Percentiles rank a stretch among this genome's conserved stretches.
Evolutionary conservation across 2,888 invertebrate genomes (phyloP).

Genomic region (Epirrhoe tristata): DNA sequence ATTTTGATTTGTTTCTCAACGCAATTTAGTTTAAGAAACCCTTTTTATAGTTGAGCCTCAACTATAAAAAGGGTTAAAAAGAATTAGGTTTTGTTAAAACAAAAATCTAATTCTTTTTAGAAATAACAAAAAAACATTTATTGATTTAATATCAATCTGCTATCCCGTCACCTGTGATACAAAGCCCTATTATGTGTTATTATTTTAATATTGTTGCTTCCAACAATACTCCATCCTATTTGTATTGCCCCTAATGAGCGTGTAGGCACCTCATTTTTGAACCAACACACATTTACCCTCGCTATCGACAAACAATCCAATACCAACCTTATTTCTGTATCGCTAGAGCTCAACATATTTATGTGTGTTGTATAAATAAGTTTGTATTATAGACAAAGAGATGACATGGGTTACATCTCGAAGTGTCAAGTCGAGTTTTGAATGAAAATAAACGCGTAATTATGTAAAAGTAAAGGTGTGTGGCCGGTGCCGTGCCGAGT

Average conservation of each 20-base stretch:
- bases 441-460: conserved; percentile 81
- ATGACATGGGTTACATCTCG: conserved; percentile 79
- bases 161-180: conserved; percentile 45
- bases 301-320: conserved; percentile 35
- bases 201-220: conserved; percentile 82
- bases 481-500: conserved; percentile 49
- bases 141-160: conserved; percentile 28
- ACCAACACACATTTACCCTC: conserved; percentile 48
- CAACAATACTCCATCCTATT: conserved; percentile 69
- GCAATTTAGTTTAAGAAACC: neutral
- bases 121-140: conserved; percentile 23
- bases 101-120: neutral
- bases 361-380: conserved; percentile 34
- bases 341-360: conserved; percentile 28
- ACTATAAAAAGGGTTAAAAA: no score
- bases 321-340: conserved; percentile 47
- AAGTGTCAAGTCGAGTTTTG: conserved; percentile 73
- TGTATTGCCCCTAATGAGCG: conserved; percentile 80
- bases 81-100: neutral
- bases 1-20: neutral
- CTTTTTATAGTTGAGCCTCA: neutral
- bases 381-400: conserved; percentile 63
- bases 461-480: conserved; percentile 71
- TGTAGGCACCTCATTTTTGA: conserved; percentile 71
- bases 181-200: conserved; percentile 78